Evolutionary conservation across 1,140 invertebrate genomes (phyloP), one percentile per base, ranked within the genome.

Genomic region (Heliconius hewitsoni): DNA sequence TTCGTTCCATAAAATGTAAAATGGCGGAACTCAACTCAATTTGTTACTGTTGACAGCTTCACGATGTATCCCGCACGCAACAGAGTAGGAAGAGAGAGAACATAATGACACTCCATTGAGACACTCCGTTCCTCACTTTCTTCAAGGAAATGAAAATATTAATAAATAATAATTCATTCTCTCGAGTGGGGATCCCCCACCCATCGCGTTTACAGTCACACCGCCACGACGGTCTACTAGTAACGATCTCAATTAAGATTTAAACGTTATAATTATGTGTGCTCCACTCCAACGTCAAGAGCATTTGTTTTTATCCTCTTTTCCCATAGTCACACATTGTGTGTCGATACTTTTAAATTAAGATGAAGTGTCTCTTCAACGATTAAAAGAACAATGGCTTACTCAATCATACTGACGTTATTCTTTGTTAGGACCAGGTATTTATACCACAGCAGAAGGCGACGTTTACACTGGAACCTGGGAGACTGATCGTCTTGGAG

Each of bases 381-480:
- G 23, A 30, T 16, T 66, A 27, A 5, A 66, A 30, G 60, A 66
- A 66, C 13, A 66, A 66, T 66, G 27, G 60, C 23, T 66, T 66
- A 66, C 27, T 66, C 60, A 18, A 66, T 66, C 60, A 66, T 30
- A 66, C 11, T 66, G 27, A 66, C 60, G 30, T 66, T 66, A 27
- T 30, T 66, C 60, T 66, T 66, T 66, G 13, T 66, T 66, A 95
- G 94, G 94, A 18, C 78, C 76, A 8, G 94, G 94, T 8, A 81
- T 85, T 52, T 94, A 95, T 50, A 94, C 81, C 2, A 94, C 94
- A 16, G 89, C 88, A n/a, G 91, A 93, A 83, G 93, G 92, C 3
- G 93, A 94, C 76, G 78, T 81, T 2, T 95, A 95, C 76, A 57
- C 79, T 8, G 92, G 91, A 11, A 73, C 16, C 23, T 95, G 94